phyloP scores from a whole-genome alignment of 2,888 invertebrate genomes.

The Liposcelis brunnea region DNA sequence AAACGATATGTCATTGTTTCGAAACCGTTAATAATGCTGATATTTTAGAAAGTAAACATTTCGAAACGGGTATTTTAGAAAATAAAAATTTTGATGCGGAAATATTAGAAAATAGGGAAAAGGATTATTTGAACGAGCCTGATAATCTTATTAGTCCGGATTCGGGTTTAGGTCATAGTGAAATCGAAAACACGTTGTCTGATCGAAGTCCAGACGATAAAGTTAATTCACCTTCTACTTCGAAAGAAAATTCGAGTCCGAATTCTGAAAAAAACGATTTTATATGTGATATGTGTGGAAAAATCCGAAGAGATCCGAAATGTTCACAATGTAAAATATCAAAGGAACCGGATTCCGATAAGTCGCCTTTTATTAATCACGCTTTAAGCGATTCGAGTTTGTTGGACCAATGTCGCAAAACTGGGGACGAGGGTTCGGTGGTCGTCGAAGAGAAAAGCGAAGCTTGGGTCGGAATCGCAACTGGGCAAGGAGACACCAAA shows the following conservation, averaged over 20 bases:
- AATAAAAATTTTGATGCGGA: constrained; percentile 8
- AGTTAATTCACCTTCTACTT: constrained; percentile 5
- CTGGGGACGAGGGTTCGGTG: no score
- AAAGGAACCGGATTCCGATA: no score
- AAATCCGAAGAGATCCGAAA: no score
- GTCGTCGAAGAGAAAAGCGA: constrained; percentile 23
- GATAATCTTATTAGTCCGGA: background rate
- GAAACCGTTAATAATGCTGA: constrained; percentile 23
- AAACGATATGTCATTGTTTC: constrained; percentile 33
- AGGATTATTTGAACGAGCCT: no score
- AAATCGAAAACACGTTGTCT: no score
- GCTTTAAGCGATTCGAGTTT: no score
- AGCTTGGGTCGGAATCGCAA: constrained; percentile 25
- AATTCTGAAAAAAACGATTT: constrained; percentile 8
- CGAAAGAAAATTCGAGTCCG: constrained; percentile 10
- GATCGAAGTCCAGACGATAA: no score
- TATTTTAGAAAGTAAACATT: constrained; percentile 11
- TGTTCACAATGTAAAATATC: no score
- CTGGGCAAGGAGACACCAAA: constrained; percentile 18
- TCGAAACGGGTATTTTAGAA: constrained; percentile 2
- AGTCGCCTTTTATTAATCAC: no score
- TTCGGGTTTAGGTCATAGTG: background rate
- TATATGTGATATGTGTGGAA: no score
- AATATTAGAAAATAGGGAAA: no score
- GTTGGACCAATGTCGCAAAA: no score